phyloP scores from a whole-genome alignment of 1,140 invertebrate genomes.

The Polypedilum pembai region DNA sequence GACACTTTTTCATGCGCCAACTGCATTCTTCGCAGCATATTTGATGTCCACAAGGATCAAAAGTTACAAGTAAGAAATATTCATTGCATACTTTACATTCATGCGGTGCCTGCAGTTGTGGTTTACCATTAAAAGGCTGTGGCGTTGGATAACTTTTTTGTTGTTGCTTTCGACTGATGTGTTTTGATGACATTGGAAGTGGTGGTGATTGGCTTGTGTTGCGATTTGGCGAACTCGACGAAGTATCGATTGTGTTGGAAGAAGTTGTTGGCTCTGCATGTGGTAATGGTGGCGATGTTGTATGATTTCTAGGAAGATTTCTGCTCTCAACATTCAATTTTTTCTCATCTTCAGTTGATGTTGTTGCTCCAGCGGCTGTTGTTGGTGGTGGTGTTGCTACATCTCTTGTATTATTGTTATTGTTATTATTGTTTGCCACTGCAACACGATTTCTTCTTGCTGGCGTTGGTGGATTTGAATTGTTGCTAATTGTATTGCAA shows the following conservation, averaged over 20 bases:
- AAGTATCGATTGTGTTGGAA: not conserved
- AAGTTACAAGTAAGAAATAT: slow-evolving; percentile 51
- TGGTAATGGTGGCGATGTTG: slow-evolving; percentile 25
- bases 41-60: slow-evolving; percentile 65
- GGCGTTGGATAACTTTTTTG: slow-evolving; percentile 32
- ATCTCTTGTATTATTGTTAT: slow-evolving; percentile 20
- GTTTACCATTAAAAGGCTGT: slow-evolving; percentile 29
- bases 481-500: not conserved
- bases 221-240: not conserved
- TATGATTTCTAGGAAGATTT: slow-evolving; percentile 5
- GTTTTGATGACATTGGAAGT: slow-evolving; percentile 40
- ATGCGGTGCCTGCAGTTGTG: slow-evolving; percentile 38
- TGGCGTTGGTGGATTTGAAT: slow-evolving; percentile 30
- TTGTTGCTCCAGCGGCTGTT: not conserved
- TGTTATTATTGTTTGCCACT: slow-evolving; percentile 17
- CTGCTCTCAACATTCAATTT: not conserved
- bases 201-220: slow-evolving; percentile 33
- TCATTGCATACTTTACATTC: slow-evolving; percentile 71
- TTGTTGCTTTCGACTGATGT: slow-evolving; percentile 35
- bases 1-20: slow-evolving; percentile 71
- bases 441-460: slow-evolving; percentile 26
- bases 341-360: slow-evolving; percentile 21
- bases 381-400: slow-evolving; percentile 29
- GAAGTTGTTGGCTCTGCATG: not conserved
- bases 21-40: slow-evolving; percentile 71